These are phyloP conservation scores for Auanema sp. DNA, from an alignment of 2,888 invertebrate genomes.

Conservation along the genomic window DNA sequence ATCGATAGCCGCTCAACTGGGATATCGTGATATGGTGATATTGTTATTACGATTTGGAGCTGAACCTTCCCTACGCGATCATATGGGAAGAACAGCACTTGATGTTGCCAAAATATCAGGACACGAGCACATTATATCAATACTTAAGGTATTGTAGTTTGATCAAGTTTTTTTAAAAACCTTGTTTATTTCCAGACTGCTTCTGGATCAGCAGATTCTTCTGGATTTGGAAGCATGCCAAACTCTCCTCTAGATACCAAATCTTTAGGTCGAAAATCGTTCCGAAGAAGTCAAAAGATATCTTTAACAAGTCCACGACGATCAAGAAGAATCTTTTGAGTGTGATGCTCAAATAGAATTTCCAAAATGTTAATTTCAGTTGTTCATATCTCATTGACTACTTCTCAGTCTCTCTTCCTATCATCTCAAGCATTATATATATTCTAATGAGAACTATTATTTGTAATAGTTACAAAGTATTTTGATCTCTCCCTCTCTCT, in stretches of 20 bases:
- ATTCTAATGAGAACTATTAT: too few relatives aligned
- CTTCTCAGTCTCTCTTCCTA: too few relatives aligned
- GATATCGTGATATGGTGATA: conserved; percentile 42
- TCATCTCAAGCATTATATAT: too few relatives aligned
- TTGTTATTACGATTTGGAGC: conserved; percentile 44
- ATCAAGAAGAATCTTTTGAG: neutral
- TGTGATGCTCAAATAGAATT: neutral
- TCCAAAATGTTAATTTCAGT: too few relatives aligned
- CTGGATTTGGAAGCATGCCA: conserved; percentile 46
- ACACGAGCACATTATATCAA: conserved; percentile 32
- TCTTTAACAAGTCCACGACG: neutral
- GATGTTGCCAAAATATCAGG: conserved; percentile 43
- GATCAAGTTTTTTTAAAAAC: neutral
- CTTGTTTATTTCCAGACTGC: conserved; percentile 25
- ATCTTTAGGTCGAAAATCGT: conserved; percentile 8
- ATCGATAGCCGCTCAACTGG: conserved; percentile 44
- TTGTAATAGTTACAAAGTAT: too few relatives aligned
- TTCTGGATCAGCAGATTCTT: conserved; percentile 43
- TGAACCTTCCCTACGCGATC: conserved; percentile 40
- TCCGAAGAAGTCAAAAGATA: conserved; percentile 3
- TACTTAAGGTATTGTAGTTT: conserved; percentile 23
- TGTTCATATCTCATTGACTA: too few relatives aligned
- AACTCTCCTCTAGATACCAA: conserved; percentile 38
- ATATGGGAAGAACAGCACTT: conserved; percentile 39
- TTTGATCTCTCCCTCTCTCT: too few relatives aligned